phyloP scores from a whole-genome alignment of 2,888 invertebrate species.

The Idaea straminata region DNA sequence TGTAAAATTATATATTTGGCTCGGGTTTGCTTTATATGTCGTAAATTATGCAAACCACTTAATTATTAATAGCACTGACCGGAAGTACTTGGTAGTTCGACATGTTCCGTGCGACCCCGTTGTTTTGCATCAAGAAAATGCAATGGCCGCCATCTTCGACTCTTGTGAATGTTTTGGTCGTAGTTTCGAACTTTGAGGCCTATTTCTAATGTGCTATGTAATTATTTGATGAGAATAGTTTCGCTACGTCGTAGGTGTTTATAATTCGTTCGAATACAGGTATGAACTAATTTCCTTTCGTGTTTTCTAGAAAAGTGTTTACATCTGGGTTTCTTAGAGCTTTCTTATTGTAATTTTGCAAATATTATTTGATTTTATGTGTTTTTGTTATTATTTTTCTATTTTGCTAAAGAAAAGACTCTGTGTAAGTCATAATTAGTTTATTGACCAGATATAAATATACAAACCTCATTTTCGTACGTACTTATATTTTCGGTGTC shows the following conservation, averaged over 20 bases:
- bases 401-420: slow-evolving; percentile 24
- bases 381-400: slow-evolving; percentile 30
- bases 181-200: slow-evolving; percentile 74
- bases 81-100: slow-evolving; percentile 61
- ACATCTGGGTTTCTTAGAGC: slow-evolving; percentile 85
- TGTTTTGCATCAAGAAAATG: slow-evolving; percentile 89
- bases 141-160: slow-evolving; percentile 93
- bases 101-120: slow-evolving; percentile 77
- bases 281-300: slow-evolving; percentile 57
- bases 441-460: slow-evolving; percentile 50
- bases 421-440: slow-evolving; percentile 42
- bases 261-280: slow-evolving; percentile 58
- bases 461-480: slow-evolving; percentile 70
- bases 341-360: slow-evolving; percentile 80
- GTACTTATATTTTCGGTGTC: slow-evolving; percentile 60
- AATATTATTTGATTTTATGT: slow-evolving; percentile 55
- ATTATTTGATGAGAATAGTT: slow-evolving; percentile 68
- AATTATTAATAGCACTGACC: slow-evolving; percentile 40
- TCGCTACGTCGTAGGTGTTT: slow-evolving; percentile 64
- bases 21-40: neutral
- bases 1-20: neutral
- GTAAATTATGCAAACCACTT: neutral
- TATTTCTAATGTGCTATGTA: slow-evolving; percentile 71
- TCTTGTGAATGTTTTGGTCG: slow-evolving; percentile 89
- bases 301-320: slow-evolving; percentile 83